Percentiles rank a stretch among this genome's conserved stretches.
phyloP scores from a whole-genome alignment of 1,140 invertebrate genomes.

The Drosophila erecta region DNA sequence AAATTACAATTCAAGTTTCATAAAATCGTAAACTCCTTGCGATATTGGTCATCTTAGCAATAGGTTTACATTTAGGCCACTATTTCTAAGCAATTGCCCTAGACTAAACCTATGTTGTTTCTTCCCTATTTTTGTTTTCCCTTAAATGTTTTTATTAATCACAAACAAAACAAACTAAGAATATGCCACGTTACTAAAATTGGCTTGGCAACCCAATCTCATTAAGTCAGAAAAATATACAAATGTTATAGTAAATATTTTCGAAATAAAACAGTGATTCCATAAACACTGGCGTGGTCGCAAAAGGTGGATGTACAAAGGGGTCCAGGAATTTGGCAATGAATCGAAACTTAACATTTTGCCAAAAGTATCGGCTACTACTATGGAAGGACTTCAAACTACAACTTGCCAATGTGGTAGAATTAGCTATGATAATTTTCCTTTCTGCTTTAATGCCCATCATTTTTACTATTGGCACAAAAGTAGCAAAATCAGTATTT shows the following conservation, averaged over 20 bases:
- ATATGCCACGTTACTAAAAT: neutral
- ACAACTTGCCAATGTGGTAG: neutral
- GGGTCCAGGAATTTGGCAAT: neutral
- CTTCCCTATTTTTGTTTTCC: neutral
- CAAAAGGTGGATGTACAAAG: neutral
- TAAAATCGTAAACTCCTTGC: too few relatives aligned
- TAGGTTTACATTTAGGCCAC: too few relatives aligned
- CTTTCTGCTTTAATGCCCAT: neutral
- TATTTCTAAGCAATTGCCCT: too few relatives aligned
- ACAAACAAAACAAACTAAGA: neutral
- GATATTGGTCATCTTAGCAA: too few relatives aligned
- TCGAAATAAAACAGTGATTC: conserved; percentile 18
- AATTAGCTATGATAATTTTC: neutral
- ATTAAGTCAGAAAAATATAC: conserved; percentile 1
- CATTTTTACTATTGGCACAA: neutral
- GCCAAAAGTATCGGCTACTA: conserved; percentile 3
- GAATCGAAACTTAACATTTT: neutral
- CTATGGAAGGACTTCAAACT: conserved; percentile 9
- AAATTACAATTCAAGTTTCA: too few relatives aligned
- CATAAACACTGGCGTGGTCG: neutral
- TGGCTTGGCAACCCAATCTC: neutral
- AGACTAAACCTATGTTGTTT: too few relatives aligned
- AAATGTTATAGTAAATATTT: neutral
- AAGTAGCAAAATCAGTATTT: conserved; percentile 1
- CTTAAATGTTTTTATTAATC: too few relatives aligned